Base-by-base conservation (phyloP, 2,797 vertebrate genomes). In the Staurois parvus region DNA sequence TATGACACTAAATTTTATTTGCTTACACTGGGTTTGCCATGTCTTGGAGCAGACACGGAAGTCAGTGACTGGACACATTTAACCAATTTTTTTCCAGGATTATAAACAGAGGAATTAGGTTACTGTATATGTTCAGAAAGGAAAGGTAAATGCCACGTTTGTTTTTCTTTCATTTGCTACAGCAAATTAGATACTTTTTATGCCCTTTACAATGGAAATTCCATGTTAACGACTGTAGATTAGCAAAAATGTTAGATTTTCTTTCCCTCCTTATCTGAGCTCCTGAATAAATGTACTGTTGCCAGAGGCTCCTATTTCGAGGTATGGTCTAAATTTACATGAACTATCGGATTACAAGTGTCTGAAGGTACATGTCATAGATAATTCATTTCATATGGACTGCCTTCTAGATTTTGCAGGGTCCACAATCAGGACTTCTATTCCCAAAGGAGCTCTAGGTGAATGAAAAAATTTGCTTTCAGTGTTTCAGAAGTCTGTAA, bases 371-470 rank as follows among this genome's bases (percentile, higher is more conserved):
- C 93, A 95, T 92, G 94, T 96, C 95, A 95, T 91, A 90, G 93
- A 89, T 97, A 96, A 97, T 97, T 96, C 93, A 91, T 90, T 94
- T 97, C 95, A 95, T 95, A 96, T 95, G 94, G 92, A 87, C 89
- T 92, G 91, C 80, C 90, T 94, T 93, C 94, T 90, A 90, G 92
- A 91, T 93, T 95, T 92, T 88, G 87, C 94, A 91, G 94, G 91
- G 88, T 89, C 89, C 92, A 90, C 92, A 94, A 93, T 96, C 93
- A 94, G 93, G 92, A 88, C 91, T 92, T 88, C 89, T 84, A 89
- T 89, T 30, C 91, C 91, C 90, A 86, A 84, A 94, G 92, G 94
- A 94, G 89, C 92, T 93, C 86, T 85, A 85, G 86, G 91, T 92
- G 93, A 92, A 90, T 89, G 76, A 90, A 94, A 13, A 94, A 94